Base-by-base conservation (phyloP, 2,113 vertebrate species). In the Tupaia tana region DNA sequence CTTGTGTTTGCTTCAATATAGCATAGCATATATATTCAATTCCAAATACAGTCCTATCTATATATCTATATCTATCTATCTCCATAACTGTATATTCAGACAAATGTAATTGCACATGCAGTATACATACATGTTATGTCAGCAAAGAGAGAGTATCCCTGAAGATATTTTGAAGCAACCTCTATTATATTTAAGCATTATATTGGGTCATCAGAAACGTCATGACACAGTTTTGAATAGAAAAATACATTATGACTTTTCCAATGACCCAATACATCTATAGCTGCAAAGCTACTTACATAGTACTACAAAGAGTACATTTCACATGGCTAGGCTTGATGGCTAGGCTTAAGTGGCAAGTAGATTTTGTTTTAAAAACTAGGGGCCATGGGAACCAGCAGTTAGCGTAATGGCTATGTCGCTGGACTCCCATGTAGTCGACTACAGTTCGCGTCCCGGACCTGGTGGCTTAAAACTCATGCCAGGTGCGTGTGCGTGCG, bases 151-250 rank as follows among this genome's bases (percentile, higher is more conserved):
- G 14, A 94, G 12, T n/a, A 52, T 84, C 74, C 63, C 58, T 66
- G 10, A 43, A 81, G 77, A 73, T 75, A 71, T 31, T 95, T 95
- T 79, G 66, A 86, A 91, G 61, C 16, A 77, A 20, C 43, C 54
- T 19, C n/a, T 31, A 73, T 43, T 63, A 67, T 31, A 64, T 29
- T 31, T 89, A 93, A 80, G 85, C 58, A 31, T 59, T 85, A 29
- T 43, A 43, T 43, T 43, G 43, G 43, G 43, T 43, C 43, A 43
- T 43, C 43, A 43, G 43, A 43, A 43, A 43, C 43, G 3, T 43
- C 43, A 43, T 43, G 43, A 43, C 43, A 43, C 43, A 43, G 43
- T 43, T 43, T 43, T 43, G 43, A 43, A 43, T 43, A 43, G 43
- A 43, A 43, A 43, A 43, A 43, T 43, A 43, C 43, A 43, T 43